Base-by-base conservation (phyloP, 2,888 invertebrate species). In the Chromoteleia sp. region DNA sequence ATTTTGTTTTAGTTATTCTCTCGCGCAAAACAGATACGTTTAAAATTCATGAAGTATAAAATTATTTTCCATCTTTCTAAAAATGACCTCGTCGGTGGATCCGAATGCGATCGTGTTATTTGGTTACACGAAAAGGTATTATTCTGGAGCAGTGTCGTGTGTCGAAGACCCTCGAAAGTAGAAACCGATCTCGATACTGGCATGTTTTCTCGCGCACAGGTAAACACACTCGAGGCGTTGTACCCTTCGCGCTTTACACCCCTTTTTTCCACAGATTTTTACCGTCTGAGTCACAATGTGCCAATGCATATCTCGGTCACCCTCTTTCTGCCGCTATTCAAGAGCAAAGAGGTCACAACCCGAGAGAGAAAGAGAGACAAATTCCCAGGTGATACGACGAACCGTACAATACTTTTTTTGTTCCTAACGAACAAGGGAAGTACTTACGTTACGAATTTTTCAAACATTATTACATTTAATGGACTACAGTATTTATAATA, bases 181-280 rank as follows among this genome's bases (percentile, higher is more conserved):
- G 63, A 50, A 68, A 36, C 63, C 14, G 70, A 70, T 70, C 77
- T 61, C 48, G 45, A 73, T 52, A 41, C 17, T 29, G 63, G 61
- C 41, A 48, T 74, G 68, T 80, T 80, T 80, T 74, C 70, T 68
- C 56, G 63, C 68, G 68, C 58, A 45, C 73, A 75, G 75, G 75
- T 80, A 80, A 80, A 80, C 75, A 80, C 74, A 80, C 80, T 80
- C 58, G 77, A 71, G 77, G 71, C 77, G 71, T 65, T 58, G 74
- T 50, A 70, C 75, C 70, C 45, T 75, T 65, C 63, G 56, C 12
- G 63, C 59, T 45, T 67, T 30, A 59, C 67, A 63, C 68, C 39
- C 67, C 15, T 63, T 71, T 78, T 78, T 78, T 63, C 36, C 50
- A 41, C 56, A 48, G 59, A 68, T 68, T 79, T 63, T 54, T 15